Evolutionary conservation across 2,888 invertebrate species (phyloP).

Genomic region (Andrena minutula): DNA sequence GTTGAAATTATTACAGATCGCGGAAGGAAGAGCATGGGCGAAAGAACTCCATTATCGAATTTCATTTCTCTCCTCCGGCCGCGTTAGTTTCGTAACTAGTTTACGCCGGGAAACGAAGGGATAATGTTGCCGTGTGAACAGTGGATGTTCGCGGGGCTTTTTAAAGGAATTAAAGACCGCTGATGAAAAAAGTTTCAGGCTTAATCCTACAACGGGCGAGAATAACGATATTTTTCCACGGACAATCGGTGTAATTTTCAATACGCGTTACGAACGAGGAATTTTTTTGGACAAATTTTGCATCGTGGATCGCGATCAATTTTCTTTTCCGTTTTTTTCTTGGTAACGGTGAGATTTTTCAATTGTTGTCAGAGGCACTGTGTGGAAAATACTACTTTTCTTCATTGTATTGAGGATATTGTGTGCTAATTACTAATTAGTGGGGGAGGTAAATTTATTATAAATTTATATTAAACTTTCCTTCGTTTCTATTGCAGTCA

Average conservation of each 20-base stretch:
- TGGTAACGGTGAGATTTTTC: too few relatives aligned
- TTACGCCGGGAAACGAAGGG: slow-evolving; percentile 26
- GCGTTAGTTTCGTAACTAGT: slow-evolving; percentile 36
- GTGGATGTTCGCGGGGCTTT: slow-evolving; percentile 14
- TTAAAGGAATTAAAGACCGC: slow-evolving; percentile 30
- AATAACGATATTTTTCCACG: slow-evolving; percentile 8
- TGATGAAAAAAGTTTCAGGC: slow-evolving; percentile 44
- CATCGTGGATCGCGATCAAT: background rate
- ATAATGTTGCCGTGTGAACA: slow-evolving; percentile 28
- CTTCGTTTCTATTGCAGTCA: too few relatives aligned
- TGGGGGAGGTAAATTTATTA: too few relatives aligned
- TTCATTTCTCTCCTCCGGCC: slow-evolving; percentile 6
- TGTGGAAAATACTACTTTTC: background rate
- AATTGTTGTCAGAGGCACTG: too few relatives aligned
- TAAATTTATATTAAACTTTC: too few relatives aligned
- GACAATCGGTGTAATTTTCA: slow-evolving; percentile 13
- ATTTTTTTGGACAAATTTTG: background rate
- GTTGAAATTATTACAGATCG: slow-evolving; percentile 8
- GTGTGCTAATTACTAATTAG: too few relatives aligned
- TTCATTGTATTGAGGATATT: background rate
- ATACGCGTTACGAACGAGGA: background rate
- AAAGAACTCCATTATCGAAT: slow-evolving; percentile 31
- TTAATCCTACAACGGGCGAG: background rate
- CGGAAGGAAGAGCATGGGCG: background rate
- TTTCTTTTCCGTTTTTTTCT: background rate